Base-by-base conservation (phyloP, 2,797 vertebrate genomes). In the Huso huso region DNA sequence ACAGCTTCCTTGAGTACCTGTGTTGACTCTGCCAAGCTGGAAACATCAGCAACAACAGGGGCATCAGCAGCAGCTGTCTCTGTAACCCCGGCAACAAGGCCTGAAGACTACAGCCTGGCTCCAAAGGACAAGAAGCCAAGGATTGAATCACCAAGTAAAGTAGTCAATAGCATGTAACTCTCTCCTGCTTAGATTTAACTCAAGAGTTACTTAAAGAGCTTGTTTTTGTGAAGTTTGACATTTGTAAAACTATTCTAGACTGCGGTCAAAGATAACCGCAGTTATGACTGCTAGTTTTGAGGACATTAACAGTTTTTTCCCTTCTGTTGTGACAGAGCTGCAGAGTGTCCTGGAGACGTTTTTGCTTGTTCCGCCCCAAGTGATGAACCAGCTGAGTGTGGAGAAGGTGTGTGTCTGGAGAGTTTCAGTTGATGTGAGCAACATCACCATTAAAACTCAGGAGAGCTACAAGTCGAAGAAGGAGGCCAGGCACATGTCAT, bases 401-500 rank as follows among this genome's bases (percentile, higher is more conserved):
- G 49, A 66, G 66, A 15, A 15, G 48, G 49, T 6, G 51, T 66
- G 23, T 64, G 51, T 18, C 8, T 70, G 23, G 59, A 68, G n/a
- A 6, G 61, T 72, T 63, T 10, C 37, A 15, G 71, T 74, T 49
- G 51, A 48, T 12, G 49, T 74, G 6, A 6, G 9, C n/a, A 4
- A 62, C 12, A 57, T 61, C 49, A 48, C 48, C 60, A 58, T 68
- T 58, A 10, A 7, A 51, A 70, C 64, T 57, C 10, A 58, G 61
- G n/a, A 61, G 23, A 15, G 9, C 13, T 69, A 63, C 23, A 15
- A 8, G 8, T 62, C 61, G 10, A 74, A 68, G 58, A 68, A 66
- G 49, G 70, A 68, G 1, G 73, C 73, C 15, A 68, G 12, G 1
- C 60, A 64, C 6, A 57, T 18, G 6, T 13, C 70, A n/a, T 74